Conservation (phyloP, 35 echinoderm and acorn worm species). For the Ptychodera flava region DNA sequence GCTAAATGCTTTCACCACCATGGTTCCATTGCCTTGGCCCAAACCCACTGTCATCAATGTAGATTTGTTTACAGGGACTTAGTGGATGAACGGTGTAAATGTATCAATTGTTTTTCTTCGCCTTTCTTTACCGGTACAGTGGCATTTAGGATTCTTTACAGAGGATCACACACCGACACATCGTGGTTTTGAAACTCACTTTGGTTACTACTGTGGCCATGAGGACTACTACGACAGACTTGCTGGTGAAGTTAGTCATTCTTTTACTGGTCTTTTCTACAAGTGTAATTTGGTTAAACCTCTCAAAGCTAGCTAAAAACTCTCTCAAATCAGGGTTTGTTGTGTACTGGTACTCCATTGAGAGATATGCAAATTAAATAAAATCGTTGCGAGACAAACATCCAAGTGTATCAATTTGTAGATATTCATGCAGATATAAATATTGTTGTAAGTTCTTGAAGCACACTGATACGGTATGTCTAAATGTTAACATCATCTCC, state of each 20-base stretch:
- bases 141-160: conserved; percentile 33
- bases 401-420: neutral
- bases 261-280: conserved; percentile 16
- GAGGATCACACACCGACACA: conserved; percentile 14
- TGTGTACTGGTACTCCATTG: neutral
- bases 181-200: conserved; percentile 21
- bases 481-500: too few species aligned
- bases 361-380: neutral
- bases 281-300: neutral
- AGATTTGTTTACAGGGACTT: too few species aligned
- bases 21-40: too few species aligned
- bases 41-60: too few species aligned
- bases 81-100: too few species aligned
- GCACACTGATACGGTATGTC: too few species aligned
- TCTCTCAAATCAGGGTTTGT: conserved; percentile 4
- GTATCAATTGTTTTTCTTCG: too few species aligned
- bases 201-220: conserved; percentile 22
- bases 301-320: conserved; percentile 2
- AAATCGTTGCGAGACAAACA: neutral
- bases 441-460: too few species aligned
- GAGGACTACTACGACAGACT: conserved; percentile 23
- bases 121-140: too few species aligned
- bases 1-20: too few species aligned
- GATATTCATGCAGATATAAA: too few species aligned
- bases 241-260: conserved; percentile 7